Evolutionary conservation across 1,140 invertebrate genomes (phyloP).

Genomic region (Diachasmimorpha longicaudata): DNA sequence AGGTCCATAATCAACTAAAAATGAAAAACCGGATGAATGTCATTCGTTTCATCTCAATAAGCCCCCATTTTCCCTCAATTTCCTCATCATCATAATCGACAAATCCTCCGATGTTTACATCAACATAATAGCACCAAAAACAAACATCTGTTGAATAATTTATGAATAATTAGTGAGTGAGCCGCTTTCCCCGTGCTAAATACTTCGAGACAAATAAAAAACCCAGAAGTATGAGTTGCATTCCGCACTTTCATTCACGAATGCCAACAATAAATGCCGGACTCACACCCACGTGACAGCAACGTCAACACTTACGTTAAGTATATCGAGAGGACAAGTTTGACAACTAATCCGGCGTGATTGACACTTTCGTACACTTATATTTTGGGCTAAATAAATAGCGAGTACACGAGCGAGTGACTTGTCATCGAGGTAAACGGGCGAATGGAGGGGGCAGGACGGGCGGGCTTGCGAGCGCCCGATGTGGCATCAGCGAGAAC

Average conservation of each 20-base stretch:
- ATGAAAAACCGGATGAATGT: background rate
- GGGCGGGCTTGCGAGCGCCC: background rate
- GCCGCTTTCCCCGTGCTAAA: background rate
- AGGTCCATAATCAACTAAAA: slow-evolving; percentile 48
- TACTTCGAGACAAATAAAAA: no score
- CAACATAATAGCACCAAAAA: background rate
- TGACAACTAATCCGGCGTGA: background rate
- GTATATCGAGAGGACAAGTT: background rate
- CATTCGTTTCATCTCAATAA: no score
- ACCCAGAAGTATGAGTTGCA: background rate
- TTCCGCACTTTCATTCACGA: background rate
- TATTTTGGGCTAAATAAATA: background rate
- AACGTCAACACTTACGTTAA: background rate
- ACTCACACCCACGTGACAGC: background rate
- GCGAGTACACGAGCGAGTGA: background rate
- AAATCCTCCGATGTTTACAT: background rate
- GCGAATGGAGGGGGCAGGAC: background rate
- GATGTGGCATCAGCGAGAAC: background rate
- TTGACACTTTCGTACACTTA: background rate
- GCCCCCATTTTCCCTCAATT: no score
- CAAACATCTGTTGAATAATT: no score
- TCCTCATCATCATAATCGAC: background rate
- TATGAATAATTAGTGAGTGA: background rate
- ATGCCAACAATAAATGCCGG: background rate
- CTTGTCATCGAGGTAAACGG: background rate